A percentile compares a stretch with the other conserved stretches of the same genome.
Conservation (phyloP, 2,113 vertebrate species). For the Peromyscus maniculatus region DNA sequence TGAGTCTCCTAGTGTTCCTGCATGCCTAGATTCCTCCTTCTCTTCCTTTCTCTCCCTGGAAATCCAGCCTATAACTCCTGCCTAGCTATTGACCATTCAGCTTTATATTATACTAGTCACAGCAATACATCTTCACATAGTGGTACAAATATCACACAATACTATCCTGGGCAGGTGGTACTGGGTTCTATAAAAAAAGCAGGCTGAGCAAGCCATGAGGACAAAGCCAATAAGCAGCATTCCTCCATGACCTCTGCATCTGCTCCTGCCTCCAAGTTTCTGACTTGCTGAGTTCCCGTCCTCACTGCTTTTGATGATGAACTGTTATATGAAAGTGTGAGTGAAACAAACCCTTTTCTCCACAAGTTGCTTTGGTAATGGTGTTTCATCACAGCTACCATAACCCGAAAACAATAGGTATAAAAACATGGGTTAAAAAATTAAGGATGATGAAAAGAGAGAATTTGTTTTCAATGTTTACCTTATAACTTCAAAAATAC, state of each 20-base stretch:
- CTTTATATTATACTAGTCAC: not conserved
- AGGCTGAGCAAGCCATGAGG: not conserved
- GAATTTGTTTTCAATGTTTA: constrained; percentile 33
- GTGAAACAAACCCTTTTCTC: not conserved
- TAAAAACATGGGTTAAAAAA: constrained; percentile 28
- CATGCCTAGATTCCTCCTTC: not conserved
- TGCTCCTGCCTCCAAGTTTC: not conserved
- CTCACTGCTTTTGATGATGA: not conserved
- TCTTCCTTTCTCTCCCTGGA: not conserved
- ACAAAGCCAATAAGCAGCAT: not conserved
- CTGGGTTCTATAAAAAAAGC: not conserved
- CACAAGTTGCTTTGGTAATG: not conserved
- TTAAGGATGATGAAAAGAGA: constrained; percentile 49
- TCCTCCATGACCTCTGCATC: not conserved
- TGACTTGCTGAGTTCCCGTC: not conserved
- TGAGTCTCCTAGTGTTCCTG: not conserved
- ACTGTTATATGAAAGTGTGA: not conserved
- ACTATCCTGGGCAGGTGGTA: not conserved
- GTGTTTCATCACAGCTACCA: not conserved
- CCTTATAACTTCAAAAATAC: constrained; percentile 31
- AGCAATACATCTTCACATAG: not conserved
- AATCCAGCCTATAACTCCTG: not conserved
- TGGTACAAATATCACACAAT: not conserved
- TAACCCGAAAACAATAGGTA: not conserved
- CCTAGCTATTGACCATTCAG: not conserved